These are phyloP conservation scores for Drosophila santomea DNA, from an alignment of 1,140 invertebrate species.

Conservation along the genomic window DNA sequence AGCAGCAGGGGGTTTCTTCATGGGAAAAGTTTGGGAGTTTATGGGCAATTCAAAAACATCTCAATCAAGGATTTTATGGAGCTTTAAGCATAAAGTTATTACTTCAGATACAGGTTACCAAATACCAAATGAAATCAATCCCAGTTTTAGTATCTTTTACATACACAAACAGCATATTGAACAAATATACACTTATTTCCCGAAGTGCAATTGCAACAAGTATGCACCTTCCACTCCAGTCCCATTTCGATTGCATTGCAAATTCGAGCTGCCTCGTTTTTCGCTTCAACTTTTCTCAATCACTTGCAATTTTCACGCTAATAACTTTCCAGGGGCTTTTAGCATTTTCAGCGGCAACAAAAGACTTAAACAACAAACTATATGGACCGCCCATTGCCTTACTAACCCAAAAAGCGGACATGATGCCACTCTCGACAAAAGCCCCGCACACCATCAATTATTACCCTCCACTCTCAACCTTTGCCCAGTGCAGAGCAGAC, in stretches of 20 bases:
- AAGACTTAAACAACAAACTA: conserved; percentile 37
- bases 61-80: not conserved
- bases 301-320: conserved; percentile 65
- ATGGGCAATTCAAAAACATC: not conserved
- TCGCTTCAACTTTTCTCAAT: conserved; percentile 31
- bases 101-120: no score
- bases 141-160: no score
- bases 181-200: not conserved
- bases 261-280: conserved; percentile 28
- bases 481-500: conserved; percentile 18
- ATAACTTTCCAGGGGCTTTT: conserved; percentile 63
- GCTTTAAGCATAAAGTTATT: not conserved
- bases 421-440: conserved; percentile 17
- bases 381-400: conserved; percentile 51
- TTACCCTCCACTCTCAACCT: conserved; percentile 37
- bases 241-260: conserved; percentile 4
- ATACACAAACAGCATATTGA: no score
- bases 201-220: not conserved
- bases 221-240: not conserved
- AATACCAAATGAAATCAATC: no score
- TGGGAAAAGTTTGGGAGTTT: conserved; percentile 10
- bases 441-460: conserved; percentile 30
- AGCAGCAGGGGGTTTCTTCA: not conserved
- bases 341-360: conserved; percentile 52
- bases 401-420: conserved; percentile 51